These are phyloP conservation scores for Aplocera efformata DNA, from an alignment of 2,888 invertebrate species.

Conservation along the genomic window DNA sequence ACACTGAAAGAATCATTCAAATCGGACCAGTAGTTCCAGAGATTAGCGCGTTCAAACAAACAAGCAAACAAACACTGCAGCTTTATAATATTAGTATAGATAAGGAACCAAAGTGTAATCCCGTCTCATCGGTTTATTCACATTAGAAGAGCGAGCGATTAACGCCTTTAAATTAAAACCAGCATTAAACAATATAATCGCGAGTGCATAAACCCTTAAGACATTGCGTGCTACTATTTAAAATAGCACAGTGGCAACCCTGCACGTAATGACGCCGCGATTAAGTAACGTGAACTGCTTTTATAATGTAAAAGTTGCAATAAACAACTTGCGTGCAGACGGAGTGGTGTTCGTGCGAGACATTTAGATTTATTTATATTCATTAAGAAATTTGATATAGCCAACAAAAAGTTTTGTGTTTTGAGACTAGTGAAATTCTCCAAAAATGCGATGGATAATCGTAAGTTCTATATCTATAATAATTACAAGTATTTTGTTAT, in stretches of 20 bases:
- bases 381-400: no score
- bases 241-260: slow-evolving; percentile 16
- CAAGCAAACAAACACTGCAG: no score
- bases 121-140: no score
- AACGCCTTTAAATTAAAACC: no score
- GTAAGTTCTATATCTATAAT: slow-evolving; percentile 45
- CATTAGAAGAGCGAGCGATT: no score
- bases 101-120: no score
- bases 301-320: slow-evolving; percentile 64
- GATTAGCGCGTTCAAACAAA: no score
- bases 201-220: not conserved
- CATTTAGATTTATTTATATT: not conserved
- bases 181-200: no score
- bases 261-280: slow-evolving; percentile 22
- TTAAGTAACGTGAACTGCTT: slow-evolving; percentile 53
- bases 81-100: no score
- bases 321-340: slow-evolving; percentile 39
- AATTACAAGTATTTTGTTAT: no score
- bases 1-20: no score
- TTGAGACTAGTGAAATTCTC: slow-evolving; percentile 2
- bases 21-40: no score
- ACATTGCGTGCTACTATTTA: not conserved
- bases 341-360: slow-evolving; percentile 7
- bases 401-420: not conserved
- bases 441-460: slow-evolving; percentile 40